A percentile compares a stretch with the other conserved stretches of the same genome.
These are phyloP conservation scores for Camponotus vicinus DNA, from an alignment of 1,140 invertebrate species.

Conservation along the genomic window DNA sequence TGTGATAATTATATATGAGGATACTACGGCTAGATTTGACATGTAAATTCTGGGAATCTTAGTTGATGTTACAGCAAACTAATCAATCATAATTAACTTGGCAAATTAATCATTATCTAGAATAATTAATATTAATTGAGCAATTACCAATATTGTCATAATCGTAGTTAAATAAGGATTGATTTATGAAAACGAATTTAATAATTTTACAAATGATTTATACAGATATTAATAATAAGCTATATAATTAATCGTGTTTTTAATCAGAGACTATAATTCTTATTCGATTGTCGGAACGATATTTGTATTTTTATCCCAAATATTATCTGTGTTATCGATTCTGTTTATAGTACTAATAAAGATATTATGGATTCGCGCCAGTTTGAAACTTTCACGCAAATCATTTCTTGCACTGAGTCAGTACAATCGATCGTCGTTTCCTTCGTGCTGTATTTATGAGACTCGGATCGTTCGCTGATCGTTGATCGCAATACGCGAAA, in stretches of 20 bases:
- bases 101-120: constrained; percentile 6
- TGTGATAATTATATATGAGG: constrained; percentile 1
- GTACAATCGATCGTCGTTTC: constrained; percentile 33
- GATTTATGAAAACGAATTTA: background rate
- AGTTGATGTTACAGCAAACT: background rate
- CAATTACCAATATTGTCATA: background rate
- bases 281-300: background rate
- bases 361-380: background rate
- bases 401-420: constrained; percentile 18
- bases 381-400: constrained; percentile 43
- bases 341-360: constrained; percentile 12
- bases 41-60: background rate
- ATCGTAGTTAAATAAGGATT: constrained; percentile 21
- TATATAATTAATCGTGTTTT: background rate
- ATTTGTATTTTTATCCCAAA: background rate
- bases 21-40: background rate
- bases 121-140: background rate
- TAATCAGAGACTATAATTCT: background rate
- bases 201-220: background rate
- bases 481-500: constrained; percentile 46
- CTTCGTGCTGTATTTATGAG: constrained; percentile 15
- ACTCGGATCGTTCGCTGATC: constrained; percentile 16
- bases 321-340: constrained; percentile 8
- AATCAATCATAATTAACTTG: background rate
- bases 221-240: background rate